Base-by-base conservation (phyloP, 2,113 vertebrate species). In the Buteo buteo region DNA sequence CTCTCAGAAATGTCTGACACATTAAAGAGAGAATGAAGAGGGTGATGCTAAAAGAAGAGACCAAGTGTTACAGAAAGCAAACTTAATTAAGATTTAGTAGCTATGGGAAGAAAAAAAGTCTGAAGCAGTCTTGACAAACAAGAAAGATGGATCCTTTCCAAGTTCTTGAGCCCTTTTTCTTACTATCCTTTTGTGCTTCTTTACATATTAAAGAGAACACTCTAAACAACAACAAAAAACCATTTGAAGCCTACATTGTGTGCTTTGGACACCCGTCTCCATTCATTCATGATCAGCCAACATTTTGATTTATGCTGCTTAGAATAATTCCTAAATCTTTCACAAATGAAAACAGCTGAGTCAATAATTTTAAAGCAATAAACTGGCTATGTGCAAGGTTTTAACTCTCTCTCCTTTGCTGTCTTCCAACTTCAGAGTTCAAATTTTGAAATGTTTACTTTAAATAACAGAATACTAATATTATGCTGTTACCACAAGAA, bases 261-360 rank as follows among this genome's bases (percentile, higher is more conserved):
- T 52, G 67, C 69, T 78, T 52, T 36, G 76, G 86, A 76, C 65
- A 77, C 34, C 80, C 70, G 57, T 34, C 90, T 84, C 86, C 26
- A 40, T 88, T 96, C 93, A 93, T 94, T 97, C 87, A 94, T 38
- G 29, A 92, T 40, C 79, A 88, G 88, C 94, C 72, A 95, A 93
- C 66, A 29, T 45, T 78, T 87, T 81, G 77, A 91, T 94, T 81
- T 93, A 85, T 5, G 0, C 81, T 74, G 79, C 90, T 91, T 45
- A 90, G 42, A 93, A 93, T 66, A 96, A 93, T 89, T 84, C 73
- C 67, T 73, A 42, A 58, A 93, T 34, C 86, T 66, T 71, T 73
- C 61, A 47, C 57, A 95, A 94, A 74, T n/a, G 72, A 74, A 88
- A 96, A 74, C 90, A 95, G 87, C 82, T 79, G 90, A 97, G 96